phyloP scores from a whole-genome alignment of 2,113 vertebrate genomes.

The Oryzias javanicus region DNA sequence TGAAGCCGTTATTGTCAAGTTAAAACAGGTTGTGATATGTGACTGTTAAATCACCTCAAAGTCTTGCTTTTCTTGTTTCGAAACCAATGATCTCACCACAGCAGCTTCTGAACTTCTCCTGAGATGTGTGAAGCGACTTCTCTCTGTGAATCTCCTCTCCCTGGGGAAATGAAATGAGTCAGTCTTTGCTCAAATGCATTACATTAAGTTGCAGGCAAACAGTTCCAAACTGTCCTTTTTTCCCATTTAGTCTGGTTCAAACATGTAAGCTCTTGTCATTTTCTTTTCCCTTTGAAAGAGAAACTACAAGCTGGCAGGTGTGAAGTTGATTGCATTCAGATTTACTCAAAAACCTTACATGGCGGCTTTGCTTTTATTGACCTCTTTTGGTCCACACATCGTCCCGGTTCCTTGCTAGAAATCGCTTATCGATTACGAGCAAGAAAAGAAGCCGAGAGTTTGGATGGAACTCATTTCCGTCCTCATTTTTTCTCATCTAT shows the following conservation, averaged over 20 bases:
- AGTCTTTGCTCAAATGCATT: conserved; percentile 2
- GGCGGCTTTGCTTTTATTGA: conserved; percentile 28
- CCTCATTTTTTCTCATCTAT: conserved; percentile 25
- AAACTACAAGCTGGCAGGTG: neutral
- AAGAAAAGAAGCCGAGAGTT: conserved; percentile 25
- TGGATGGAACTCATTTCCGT: conserved; percentile 27
- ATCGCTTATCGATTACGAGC: conserved; percentile 45
- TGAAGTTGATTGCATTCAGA: conserved; percentile 17
- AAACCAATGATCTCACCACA: too few relatives aligned
- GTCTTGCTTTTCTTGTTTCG: too few relatives aligned
- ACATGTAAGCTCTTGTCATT: neutral
- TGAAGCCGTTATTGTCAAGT: too few relatives aligned
- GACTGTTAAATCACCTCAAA: too few relatives aligned
- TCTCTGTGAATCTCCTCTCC: too few relatives aligned
- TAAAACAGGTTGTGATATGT: too few relatives aligned
- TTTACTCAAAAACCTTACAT: conserved; percentile 20
- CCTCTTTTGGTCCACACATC: neutral
- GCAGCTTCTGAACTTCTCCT: too few relatives aligned
- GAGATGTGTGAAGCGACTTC: too few relatives aligned
- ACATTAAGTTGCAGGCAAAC: neutral
- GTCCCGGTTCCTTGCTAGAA: conserved; percentile 18
- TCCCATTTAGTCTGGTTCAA: too few relatives aligned
- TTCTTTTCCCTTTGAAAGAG: conserved; percentile 6
- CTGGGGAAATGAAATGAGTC: conserved; percentile 2
- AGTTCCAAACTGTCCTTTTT: neutral